Evolutionary conservation across 1,140 invertebrate genomes (phyloP).

Genomic region (Pogonomyrmex barbatus): DNA sequence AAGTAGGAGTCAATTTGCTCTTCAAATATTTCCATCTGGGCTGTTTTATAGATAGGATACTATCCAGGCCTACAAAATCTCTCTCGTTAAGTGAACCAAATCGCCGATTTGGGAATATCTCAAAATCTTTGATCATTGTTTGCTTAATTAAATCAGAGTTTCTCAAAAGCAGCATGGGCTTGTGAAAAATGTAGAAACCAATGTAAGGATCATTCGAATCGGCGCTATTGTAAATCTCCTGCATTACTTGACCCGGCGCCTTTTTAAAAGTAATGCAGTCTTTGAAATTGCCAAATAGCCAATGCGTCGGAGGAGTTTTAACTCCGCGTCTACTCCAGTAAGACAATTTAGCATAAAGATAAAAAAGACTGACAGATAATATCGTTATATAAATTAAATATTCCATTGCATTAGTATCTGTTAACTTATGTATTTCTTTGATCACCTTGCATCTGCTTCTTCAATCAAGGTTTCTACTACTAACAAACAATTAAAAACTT

Average conservation of each 20-base stretch:
- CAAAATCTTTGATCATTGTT: conserved; percentile 85
- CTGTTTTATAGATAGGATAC: conserved; percentile 76
- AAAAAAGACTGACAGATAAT: conserved; percentile 55
- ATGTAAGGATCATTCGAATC: conserved; percentile 76
- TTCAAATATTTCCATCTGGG: conserved; percentile 82
- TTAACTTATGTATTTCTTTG: no score
- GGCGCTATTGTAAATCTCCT: conserved; percentile 78
- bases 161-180: conserved; percentile 82
- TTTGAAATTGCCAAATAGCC: conserved; percentile 80
- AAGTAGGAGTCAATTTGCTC: conserved; percentile 83
- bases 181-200: conserved; percentile 84
- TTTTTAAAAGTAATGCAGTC: conserved; percentile 74
- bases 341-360: conserved; percentile 74
- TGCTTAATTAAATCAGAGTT: conserved; percentile 85
- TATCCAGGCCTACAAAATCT: conserved; percentile 75
- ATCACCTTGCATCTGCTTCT: no score
- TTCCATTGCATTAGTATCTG: no score
- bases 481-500: no score
- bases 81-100: conserved; percentile 75
- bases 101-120: conserved; percentile 85
- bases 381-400: background rate
- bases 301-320: conserved; percentile 37
- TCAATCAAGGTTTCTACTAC: no score
- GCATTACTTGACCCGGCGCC: conserved; percentile 79
- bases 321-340: conserved; percentile 71